These are phyloP conservation scores for Meloidogyne hapla DNA, from an alignment of 1,140 invertebrate species.

Conservation along the genomic window DNA sequence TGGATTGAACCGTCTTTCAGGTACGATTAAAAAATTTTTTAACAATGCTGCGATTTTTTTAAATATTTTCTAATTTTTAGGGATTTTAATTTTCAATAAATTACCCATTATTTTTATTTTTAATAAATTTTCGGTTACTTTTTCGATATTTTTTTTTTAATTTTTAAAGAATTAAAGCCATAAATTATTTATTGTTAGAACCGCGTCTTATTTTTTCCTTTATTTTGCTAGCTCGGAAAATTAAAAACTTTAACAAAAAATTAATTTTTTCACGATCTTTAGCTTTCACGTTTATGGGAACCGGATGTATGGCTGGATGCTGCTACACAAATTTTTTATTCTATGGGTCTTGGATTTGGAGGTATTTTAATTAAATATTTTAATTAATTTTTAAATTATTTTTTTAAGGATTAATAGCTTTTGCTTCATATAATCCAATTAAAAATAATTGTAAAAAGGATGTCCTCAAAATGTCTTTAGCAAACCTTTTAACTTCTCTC, in stretches of 20 bases:
- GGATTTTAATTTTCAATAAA: background rate
- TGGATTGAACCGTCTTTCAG: conserved; percentile 1
- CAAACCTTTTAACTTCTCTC: conserved; percentile 92
- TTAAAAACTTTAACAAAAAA: background rate
- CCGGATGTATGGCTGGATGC: conserved; percentile 85
- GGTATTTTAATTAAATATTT: conserved; percentile 45
- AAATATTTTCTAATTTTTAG: too few species aligned
- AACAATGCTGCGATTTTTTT: too few species aligned
- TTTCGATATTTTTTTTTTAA: too few species aligned
- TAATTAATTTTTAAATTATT: background rate
- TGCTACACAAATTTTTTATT: conserved; percentile 95
- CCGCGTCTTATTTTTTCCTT: background rate
- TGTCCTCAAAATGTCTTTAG: conserved; percentile 85
- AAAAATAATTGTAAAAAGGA: conserved; percentile 93
- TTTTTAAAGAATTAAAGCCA: background rate
- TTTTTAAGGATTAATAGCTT: conserved; percentile 78
- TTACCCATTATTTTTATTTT: background rate
- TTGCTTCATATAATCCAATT: conserved; percentile 90
- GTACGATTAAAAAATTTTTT: background rate
- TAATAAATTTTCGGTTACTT: too few species aligned
- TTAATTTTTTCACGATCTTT: conserved; percentile 5
- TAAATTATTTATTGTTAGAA: too few species aligned
- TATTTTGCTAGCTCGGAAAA: background rate
- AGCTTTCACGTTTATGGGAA: conserved; percentile 54
- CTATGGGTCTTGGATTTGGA: conserved; percentile 87